Evolutionary conservation across 2,113 vertebrate genomes (phyloP).

Genomic region (Malurus melanocephalus): DNA sequence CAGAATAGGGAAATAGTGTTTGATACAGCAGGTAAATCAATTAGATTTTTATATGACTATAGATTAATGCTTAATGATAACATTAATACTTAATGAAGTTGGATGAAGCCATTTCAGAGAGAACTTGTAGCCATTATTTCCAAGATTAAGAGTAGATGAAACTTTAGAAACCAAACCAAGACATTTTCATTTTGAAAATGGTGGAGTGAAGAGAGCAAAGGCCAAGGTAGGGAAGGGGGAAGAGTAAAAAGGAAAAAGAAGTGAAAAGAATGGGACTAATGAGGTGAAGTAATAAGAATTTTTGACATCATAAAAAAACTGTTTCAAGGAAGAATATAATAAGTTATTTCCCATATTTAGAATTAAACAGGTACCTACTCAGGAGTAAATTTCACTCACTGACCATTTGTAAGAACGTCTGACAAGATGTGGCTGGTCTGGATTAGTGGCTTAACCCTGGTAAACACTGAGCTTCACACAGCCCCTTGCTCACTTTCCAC

Average conservation of each 20-base stretch:
- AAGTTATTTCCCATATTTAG: neutral
- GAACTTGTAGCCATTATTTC: neutral
- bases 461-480: neutral
- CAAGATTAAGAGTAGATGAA: neutral
- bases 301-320: neutral
- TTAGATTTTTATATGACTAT: neutral
- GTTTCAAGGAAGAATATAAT: neutral
- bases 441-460: neutral
- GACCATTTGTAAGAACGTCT: neutral
- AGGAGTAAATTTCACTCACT: neutral
- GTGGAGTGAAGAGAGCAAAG: neutral
- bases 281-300: neutral
- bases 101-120: neutral
- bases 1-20: neutral
- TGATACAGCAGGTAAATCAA: neutral
- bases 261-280: neutral
- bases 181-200: neutral
- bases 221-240: neutral
- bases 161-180: neutral
- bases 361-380: neutral
- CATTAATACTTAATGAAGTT: neutral
- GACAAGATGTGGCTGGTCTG: neutral
- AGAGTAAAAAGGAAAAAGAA: neutral
- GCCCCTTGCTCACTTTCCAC: rapidly evolving
- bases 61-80: neutral